Evolutionary conservation across 2,113 vertebrate genomes (phyloP), one percentile per base, ranked within the genome.

Genomic region (Albula goreensis): DNA sequence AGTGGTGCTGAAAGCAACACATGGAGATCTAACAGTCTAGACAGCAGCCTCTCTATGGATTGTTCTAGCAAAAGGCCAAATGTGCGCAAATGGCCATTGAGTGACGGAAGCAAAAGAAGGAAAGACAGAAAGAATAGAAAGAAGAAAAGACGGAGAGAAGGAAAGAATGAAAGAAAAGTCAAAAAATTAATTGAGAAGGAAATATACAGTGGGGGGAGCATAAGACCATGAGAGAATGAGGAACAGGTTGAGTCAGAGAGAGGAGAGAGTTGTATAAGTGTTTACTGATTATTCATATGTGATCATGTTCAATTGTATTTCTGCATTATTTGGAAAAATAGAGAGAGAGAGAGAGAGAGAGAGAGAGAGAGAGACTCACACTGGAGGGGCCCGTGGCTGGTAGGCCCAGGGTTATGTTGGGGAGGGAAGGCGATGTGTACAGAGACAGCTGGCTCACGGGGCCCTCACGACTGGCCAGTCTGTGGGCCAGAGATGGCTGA

Each of bases 391-490:
- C 95, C 0, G 96, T 96, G 77, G 98, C 98, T 12, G 98, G 98
- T 80, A 99, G 95, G n/a, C 98, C 98, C 86, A 99, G 92, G 0
- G 97, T 98, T 94, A 99, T 99, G 95, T 99, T 99, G 93, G 98
- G 98, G 91, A 99, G 93, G 86, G 98, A 99, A 0, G 98, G 98
- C 0, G 98, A 99, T 0, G 98, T 99, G 94, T 99, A 99, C 86
- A 99, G 97, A 6, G 97, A 98, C 15, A 99, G 95, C 5, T 99
- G 97, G 13, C 97, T 97, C 17, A 97, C 89, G 0, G 97, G 96
- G 82, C 96, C 96, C 60, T 99, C 98, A 13, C 97, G 96, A 11
- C 93, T 93, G 86, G 95, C 96, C 0, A 99, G 93, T 87, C 97
- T 95, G 89, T 98, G 98, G 11, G 96, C 97, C 93, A 99, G 91